These are phyloP conservation scores for Hydrophis major DNA, from an alignment of 2,797 vertebrate species.

Conservation along the genomic window DNA sequence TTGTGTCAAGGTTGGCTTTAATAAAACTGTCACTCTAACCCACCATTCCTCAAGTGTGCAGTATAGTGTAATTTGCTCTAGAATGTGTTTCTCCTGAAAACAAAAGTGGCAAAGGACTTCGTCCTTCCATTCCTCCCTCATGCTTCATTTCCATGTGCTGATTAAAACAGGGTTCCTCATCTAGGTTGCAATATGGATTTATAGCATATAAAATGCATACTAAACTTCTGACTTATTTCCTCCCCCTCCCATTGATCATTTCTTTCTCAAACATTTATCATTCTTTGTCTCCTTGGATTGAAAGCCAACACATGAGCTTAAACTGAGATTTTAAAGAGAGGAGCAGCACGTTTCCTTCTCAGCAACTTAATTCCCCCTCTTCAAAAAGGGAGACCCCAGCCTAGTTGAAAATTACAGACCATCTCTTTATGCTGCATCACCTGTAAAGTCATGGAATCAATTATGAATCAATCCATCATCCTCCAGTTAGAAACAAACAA, in stretches of 20 bases:
- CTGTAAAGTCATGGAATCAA: too few species aligned
- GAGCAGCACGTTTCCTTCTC: background rate
- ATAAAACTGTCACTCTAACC: background rate
- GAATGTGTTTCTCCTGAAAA: background rate
- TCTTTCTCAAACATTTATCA: background rate
- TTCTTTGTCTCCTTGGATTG: background rate
- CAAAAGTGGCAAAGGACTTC: background rate
- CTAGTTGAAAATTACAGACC: too few species aligned
- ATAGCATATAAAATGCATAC: background rate
- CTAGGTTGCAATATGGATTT: background rate
- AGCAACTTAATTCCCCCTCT: background rate
- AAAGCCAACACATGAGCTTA: background rate
- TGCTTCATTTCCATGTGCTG: background rate
- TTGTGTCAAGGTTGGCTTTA: background rate
- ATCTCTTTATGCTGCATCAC: too few species aligned
- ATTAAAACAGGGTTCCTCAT: background rate
- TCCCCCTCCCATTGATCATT: background rate
- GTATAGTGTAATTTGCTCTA: background rate
- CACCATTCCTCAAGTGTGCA: background rate
- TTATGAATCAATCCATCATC: too few species aligned
- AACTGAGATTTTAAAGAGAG: background rate
- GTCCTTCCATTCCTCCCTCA: background rate
- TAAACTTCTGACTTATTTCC: background rate
- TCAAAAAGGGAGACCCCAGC: too few species aligned
- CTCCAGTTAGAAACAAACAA: too few species aligned